phyloP scores from a whole-genome alignment of 2,797 vertebrate genomes.

The Notolepis coatsorum region DNA sequence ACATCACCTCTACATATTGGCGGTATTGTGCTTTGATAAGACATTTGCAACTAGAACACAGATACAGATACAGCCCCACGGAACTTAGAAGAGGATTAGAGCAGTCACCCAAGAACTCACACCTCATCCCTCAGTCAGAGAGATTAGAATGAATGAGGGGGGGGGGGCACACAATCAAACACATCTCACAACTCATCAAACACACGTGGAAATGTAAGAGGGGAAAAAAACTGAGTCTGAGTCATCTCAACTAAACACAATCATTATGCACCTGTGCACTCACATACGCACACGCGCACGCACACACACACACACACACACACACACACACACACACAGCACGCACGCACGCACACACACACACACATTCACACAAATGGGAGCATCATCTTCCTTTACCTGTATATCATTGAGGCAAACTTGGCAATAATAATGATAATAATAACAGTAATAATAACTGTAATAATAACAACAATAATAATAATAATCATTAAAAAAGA shows the following conservation, averaged over 20 bases:
- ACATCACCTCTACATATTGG: slow-evolving; percentile 82
- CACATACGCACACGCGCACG: slow-evolving; percentile 21
- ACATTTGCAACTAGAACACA: slow-evolving; percentile 80
- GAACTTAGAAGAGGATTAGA: slow-evolving; percentile 57
- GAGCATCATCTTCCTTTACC: slow-evolving; percentile 55
- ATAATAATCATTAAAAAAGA: too few relatives aligned
- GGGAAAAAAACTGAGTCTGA: slow-evolving; percentile 13
- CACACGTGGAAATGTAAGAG: slow-evolving; percentile 33
- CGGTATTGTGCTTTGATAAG: slow-evolving; percentile 86
- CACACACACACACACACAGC: slow-evolving; percentile 1
- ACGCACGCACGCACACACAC: slow-evolving; percentile 22
- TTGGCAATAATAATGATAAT: too few relatives aligned
- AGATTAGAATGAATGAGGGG: slow-evolving; percentile 50
- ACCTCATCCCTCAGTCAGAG: slow-evolving; percentile 23
- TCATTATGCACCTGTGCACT: slow-evolving; percentile 18
- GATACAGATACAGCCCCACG: slow-evolving; percentile 73
- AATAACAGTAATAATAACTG: too few relatives aligned
- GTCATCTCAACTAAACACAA: slow-evolving; percentile 27
- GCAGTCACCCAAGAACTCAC: slow-evolving; percentile 30
- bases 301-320: slow-evolving; percentile 3
- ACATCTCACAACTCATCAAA: slow-evolving; percentile 20
- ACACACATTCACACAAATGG: slow-evolving; percentile 29
- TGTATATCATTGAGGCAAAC: slow-evolving; percentile 79
- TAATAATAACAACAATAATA: slow-evolving; percentile 34
- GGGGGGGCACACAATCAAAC: slow-evolving; percentile 15